Conservation (phyloP, 1,140 invertebrate genomes). For the Panulirus ornatus region DNA sequence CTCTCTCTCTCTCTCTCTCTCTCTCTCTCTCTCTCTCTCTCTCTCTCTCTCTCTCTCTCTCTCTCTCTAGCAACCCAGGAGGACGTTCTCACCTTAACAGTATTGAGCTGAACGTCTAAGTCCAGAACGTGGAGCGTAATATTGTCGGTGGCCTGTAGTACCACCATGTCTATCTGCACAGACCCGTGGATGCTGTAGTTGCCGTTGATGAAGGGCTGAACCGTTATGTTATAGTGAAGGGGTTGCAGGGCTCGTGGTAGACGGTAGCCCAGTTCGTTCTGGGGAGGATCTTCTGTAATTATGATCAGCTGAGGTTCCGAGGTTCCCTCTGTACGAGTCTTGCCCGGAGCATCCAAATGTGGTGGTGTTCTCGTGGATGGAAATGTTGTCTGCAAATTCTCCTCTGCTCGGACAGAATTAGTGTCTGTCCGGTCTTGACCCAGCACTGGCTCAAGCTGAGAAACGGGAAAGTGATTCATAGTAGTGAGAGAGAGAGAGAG, state of each 20-base stretch:
- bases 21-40: no score
- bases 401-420: no score
- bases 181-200: neutral
- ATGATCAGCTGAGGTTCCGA: neutral
- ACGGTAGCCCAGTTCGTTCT: neutral
- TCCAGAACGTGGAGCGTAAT: neutral
- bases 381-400: no score
- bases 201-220: slow-evolving; percentile 32
- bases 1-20: no score
- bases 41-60: no score
- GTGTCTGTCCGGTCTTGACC: no score
- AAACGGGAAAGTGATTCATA: neutral
- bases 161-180: neutral
- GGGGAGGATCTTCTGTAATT: neutral
- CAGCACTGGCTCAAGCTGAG: no score
- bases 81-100: neutral
- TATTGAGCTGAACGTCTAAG: neutral
- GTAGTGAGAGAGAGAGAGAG: neutral
- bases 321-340: no score
- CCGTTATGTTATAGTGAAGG: neutral
- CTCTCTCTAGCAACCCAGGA: no score
- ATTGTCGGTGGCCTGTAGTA: neutral
- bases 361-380: no score
- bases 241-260: neutral
- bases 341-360: no score